Conservation (phyloP, 92 coral and sea anemone species). For the Diadumene lineata region DNA sequence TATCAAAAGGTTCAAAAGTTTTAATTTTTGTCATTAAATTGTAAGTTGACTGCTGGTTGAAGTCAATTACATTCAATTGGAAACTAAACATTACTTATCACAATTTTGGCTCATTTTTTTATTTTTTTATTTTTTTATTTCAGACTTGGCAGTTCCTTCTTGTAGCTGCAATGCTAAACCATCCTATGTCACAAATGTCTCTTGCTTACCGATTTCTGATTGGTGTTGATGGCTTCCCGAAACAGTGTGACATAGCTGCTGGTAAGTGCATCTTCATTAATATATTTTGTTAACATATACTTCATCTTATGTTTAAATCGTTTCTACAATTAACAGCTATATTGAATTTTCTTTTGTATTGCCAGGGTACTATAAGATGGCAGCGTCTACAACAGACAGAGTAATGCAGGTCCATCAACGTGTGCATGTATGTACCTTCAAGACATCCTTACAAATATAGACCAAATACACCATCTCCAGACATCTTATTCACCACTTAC, state of each 20-base stretch:
- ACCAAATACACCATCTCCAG: not conserved
- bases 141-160: conserved; percentile 74
- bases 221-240: conserved; percentile 74
- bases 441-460: not conserved
- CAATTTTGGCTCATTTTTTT: not conserved
- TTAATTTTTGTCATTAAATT: no score
- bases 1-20: no score
- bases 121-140: not conserved
- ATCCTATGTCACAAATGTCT: conserved; percentile 91
- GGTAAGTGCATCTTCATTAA: conserved; percentile 35
- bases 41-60: no score
- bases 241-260: conserved; percentile 73
- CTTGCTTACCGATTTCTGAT: conserved; percentile 79
- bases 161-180: conserved; percentile 71
- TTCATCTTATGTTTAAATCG: not conserved
- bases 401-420: conserved; percentile 79
- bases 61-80: no score
- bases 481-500: conserved; percentile 4
- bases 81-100: no score
- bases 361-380: conserved; percentile 80
- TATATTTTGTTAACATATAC: not conserved
- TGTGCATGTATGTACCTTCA: conserved; percentile 61
- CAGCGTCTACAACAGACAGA: conserved; percentile 70
- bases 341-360: not conserved
- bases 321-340: not conserved